These are phyloP conservation scores for Reticulitermes lucifugus DNA, from an alignment of 2,888 invertebrate genomes.

Conservation along the genomic window DNA sequence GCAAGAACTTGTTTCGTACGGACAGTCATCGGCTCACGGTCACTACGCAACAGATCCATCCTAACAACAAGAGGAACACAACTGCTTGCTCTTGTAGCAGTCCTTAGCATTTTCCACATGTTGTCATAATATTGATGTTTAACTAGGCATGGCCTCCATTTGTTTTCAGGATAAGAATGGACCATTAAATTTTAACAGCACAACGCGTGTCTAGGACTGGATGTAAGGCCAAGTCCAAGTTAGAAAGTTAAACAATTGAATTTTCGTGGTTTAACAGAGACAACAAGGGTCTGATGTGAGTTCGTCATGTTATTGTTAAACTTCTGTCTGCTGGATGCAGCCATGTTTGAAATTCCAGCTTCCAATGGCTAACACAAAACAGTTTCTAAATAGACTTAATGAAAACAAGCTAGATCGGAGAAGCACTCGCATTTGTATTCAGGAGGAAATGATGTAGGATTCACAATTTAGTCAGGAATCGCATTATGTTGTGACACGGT, in stretches of 20 bases:
- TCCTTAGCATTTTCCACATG: no score
- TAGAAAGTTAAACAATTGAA: neutral
- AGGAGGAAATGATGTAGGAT: neutral
- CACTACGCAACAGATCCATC: no score
- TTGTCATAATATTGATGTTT: no score
- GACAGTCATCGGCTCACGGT: no score
- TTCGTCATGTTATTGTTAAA: neutral
- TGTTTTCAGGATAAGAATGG: no score
- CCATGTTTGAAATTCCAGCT: neutral
- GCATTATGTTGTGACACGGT: no score
- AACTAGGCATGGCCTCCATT: no score
- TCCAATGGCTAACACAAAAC: neutral
- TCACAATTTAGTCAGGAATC: neutral
- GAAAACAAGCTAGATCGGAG: neutral
- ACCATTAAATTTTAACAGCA: no score
- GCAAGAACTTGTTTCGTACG: no score
- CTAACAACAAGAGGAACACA: no score
- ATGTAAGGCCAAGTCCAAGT: neutral
- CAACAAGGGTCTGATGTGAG: neutral
- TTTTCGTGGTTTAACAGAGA: neutral
- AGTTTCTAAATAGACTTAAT: neutral
- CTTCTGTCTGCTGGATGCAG: neutral
- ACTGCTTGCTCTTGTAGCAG: no score
- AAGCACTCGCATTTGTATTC: neutral
- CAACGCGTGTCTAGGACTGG: no score